Conservation (phyloP, 2,888 invertebrate species). For the Drosophila mayaguana region DNA sequence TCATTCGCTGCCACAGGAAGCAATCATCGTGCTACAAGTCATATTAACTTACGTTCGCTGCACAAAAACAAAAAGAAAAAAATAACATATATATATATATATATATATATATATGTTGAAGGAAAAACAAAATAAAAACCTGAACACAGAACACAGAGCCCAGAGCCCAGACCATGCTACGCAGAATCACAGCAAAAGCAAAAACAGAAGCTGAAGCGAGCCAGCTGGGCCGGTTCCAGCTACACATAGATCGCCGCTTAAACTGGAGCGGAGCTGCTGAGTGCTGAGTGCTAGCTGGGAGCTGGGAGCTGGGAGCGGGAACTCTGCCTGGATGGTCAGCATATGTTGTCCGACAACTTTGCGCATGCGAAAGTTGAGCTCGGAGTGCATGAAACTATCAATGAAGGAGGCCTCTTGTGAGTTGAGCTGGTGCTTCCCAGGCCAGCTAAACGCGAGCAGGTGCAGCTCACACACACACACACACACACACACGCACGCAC, state of each 20-base stretch:
- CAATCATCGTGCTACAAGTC: conserved; percentile 82
- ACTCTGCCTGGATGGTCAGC: conserved; percentile 54
- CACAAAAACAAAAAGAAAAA: conserved; percentile 47
- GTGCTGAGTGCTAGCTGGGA: conserved; percentile 15
- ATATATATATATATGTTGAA: conserved; percentile 1
- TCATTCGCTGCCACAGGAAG: conserved; percentile 70
- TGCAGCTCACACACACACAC: conserved; percentile 51
- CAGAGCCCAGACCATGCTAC: conserved; percentile 23
- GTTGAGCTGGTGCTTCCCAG: conserved; percentile 39
- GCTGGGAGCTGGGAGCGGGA: conserved; percentile 39
- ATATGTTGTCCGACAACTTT: conserved; percentile 74
- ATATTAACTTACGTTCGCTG: conserved; percentile 76
- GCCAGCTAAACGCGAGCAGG: conserved; percentile 75
- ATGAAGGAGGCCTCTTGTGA: conserved; percentile 62
- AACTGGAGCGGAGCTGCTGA: conserved; percentile 39
- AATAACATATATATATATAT: neutral
- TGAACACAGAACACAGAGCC: conserved; percentile 9
- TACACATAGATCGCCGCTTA: conserved; percentile 30
- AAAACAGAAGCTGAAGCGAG: conserved; percentile 71
- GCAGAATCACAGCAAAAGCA: conserved; percentile 77
- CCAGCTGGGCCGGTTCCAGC: conserved; percentile 65
- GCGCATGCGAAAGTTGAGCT: conserved; percentile 76
- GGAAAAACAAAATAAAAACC: conserved; percentile 36
- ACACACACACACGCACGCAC: conserved; percentile 8
- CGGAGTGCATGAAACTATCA: conserved; percentile 70